These are phyloP conservation scores for Troilus luridus DNA, from an alignment of 2,888 invertebrate species.

Conservation along the genomic window DNA sequence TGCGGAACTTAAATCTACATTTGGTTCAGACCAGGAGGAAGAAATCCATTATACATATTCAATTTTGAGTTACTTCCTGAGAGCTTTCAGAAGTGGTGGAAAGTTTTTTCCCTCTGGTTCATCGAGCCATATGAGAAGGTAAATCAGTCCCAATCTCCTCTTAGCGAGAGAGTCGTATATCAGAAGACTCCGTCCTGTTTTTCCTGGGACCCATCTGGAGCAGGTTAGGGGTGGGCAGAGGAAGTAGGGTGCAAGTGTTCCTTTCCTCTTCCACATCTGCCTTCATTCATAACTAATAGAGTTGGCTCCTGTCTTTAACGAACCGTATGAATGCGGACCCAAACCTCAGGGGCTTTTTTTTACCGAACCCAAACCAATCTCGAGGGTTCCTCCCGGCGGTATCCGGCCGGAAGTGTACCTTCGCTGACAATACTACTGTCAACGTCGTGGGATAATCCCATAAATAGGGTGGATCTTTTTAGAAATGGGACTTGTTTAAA, in stretches of 20 bases:
- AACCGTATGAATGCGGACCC: conserved; percentile 42
- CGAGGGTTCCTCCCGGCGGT: not conserved
- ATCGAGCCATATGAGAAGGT: conserved; percentile 44
- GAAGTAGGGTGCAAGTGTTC: conserved; percentile 36
- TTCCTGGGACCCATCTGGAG: not conserved
- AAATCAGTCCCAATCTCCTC: conserved; percentile 30
- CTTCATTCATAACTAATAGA: conserved; percentile 50
- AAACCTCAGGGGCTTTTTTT: not conserved
- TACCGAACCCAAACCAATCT: not conserved
- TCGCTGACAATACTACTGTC: not conserved
- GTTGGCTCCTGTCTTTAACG: conserved; percentile 36
- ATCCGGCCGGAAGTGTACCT: conserved; percentile 38
- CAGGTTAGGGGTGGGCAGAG: conserved; percentile 1
- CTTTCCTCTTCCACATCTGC: conserved; percentile 32
- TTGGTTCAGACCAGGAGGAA: not conserved
- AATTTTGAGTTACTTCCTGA: not conserved
- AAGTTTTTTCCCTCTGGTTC: not conserved
- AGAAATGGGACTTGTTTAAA: too few species aligned
- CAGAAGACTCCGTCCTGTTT: conserved; percentile 1
- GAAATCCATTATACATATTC: not conserved
- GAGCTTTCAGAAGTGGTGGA: not conserved
- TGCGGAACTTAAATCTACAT: not conserved
- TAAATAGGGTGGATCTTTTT: not conserved
- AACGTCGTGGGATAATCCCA: not conserved
- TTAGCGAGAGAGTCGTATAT: conserved; percentile 14